phyloP scores from a whole-genome alignment of 2,888 invertebrate species.

The Lycaena phlaeas region DNA sequence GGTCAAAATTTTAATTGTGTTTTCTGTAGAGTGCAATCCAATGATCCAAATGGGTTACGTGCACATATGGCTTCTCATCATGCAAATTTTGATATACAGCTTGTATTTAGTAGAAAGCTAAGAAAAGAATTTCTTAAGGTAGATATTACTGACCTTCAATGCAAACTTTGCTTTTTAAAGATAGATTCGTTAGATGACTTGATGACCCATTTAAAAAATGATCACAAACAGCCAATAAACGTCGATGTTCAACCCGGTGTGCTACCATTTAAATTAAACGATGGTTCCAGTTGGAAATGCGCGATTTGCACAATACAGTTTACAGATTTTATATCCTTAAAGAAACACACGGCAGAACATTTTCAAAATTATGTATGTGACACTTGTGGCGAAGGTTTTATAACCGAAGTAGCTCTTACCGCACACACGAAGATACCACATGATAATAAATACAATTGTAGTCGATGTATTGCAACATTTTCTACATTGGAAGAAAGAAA shows the following conservation, averaged over 20 bases:
- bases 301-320: conserved; percentile 57
- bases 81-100: conserved; percentile 51
- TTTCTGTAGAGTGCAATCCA: conserved; percentile 56
- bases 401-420: conserved; percentile 52
- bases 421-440: conserved; percentile 57
- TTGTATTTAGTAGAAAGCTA: conserved; percentile 54
- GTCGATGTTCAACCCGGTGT: conserved; percentile 59
- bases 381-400: conserved; percentile 61
- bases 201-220: conserved; percentile 50
- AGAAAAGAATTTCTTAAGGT: conserved; percentile 58
- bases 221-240: conserved; percentile 58
- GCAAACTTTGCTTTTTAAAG: conserved; percentile 52
- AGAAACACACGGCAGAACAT: conserved; percentile 57
- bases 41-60: conserved; percentile 55
- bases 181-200: conserved; percentile 53
- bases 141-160: conserved; percentile 59
- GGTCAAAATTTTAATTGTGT: conserved; percentile 63
- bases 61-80: conserved; percentile 57
- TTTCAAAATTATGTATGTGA: conserved; percentile 63
- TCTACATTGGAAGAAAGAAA: conserved; percentile 52
- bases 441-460: conserved; percentile 56
- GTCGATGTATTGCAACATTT: conserved; percentile 57
- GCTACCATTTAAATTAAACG: conserved; percentile 54
- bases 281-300: conserved; percentile 56
- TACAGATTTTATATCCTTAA: conserved; percentile 49